These are phyloP conservation scores for Tragulus kanchil DNA, from an alignment of 2,113 vertebrate species.

Conservation along the genomic window DNA sequence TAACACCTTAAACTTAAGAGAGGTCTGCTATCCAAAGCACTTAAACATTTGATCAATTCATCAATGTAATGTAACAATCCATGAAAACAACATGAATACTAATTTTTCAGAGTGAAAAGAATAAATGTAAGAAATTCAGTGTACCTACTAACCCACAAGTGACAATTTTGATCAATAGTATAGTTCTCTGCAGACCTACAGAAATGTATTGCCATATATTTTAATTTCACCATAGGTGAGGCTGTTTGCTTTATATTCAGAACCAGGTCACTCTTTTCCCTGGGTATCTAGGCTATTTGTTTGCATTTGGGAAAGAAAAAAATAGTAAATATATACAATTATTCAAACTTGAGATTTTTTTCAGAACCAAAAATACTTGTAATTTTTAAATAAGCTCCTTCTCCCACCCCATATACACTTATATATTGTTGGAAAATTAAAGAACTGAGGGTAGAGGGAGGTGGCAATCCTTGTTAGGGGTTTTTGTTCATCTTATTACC, in stretches of 20 bases:
- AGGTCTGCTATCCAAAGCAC: background rate
- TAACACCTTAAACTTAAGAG: slow-evolving; percentile 33
- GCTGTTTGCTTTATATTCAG: background rate
- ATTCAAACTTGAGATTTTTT: slow-evolving; percentile 19
- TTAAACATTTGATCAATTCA: slow-evolving; percentile 42
- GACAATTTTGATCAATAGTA: background rate
- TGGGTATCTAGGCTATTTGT: slow-evolving; percentile 16
- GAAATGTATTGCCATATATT: background rate
- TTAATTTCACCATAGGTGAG: slow-evolving; percentile 38
- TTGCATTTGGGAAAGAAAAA: slow-evolving; percentile 48
- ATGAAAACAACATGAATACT: slow-evolving; percentile 20
- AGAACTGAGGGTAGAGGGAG: background rate
- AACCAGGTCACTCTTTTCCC: background rate
- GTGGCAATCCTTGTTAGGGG: background rate
- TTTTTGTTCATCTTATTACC: slow-evolving; percentile 16
- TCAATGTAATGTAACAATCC: background rate
- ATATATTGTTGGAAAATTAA: background rate
- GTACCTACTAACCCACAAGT: background rate
- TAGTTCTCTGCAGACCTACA: background rate
- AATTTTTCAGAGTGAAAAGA: slow-evolving; percentile 51
- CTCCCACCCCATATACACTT: background rate
- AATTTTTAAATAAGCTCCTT: slow-evolving; percentile 41
- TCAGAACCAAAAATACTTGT: background rate
- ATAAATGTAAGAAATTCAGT: slow-evolving; percentile 2
- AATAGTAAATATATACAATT: background rate